Percentiles rank a stretch among this genome's conserved stretches.
phyloP scores from a whole-genome alignment of 2,888 invertebrate genomes.

The Panorpa germanica region DNA sequence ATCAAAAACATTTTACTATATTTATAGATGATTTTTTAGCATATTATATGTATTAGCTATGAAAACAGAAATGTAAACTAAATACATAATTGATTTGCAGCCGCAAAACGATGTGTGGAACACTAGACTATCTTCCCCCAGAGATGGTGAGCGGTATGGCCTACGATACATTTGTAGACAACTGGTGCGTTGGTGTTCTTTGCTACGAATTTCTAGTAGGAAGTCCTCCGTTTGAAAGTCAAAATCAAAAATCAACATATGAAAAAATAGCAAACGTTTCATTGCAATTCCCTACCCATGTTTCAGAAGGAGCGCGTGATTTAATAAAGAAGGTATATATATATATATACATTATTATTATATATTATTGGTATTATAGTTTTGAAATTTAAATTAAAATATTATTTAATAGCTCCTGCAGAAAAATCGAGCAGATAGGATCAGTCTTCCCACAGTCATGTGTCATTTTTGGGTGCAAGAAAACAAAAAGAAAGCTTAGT shows the following conservation, averaged over 20 bases:
- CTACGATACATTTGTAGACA: slow-evolving; percentile 74
- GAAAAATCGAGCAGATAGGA: too few species aligned
- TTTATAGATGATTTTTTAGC: too few species aligned
- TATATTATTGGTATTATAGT: too few species aligned
- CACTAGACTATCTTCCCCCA: slow-evolving; percentile 86
- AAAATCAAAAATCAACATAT: slow-evolving; percentile 49
- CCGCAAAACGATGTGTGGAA: slow-evolving; percentile 85
- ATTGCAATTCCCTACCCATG: slow-evolving; percentile 42
- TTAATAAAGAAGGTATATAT: slow-evolving; percentile 48
- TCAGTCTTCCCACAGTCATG: too few species aligned
- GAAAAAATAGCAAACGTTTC: slow-evolving; percentile 43
- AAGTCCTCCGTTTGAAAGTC: slow-evolving; percentile 80
- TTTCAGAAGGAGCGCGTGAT: slow-evolving; percentile 52
- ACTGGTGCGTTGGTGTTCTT: slow-evolving; percentile 86
- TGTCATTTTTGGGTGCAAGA: too few species aligned
- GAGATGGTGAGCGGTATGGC: slow-evolving; percentile 80
- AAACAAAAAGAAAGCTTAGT: too few species aligned
- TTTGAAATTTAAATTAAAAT: too few species aligned
- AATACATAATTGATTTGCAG: too few species aligned
- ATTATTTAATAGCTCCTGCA: too few species aligned
- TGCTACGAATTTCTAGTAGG: slow-evolving; percentile 91
- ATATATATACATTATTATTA: too few species aligned
- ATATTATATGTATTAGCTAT: too few species aligned
- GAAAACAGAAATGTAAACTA: too few species aligned
- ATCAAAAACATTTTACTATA: slow-evolving; percentile 13